phyloP scores from a whole-genome alignment of 2,888 invertebrate genomes.

The Drosophila picticornis region DNA sequence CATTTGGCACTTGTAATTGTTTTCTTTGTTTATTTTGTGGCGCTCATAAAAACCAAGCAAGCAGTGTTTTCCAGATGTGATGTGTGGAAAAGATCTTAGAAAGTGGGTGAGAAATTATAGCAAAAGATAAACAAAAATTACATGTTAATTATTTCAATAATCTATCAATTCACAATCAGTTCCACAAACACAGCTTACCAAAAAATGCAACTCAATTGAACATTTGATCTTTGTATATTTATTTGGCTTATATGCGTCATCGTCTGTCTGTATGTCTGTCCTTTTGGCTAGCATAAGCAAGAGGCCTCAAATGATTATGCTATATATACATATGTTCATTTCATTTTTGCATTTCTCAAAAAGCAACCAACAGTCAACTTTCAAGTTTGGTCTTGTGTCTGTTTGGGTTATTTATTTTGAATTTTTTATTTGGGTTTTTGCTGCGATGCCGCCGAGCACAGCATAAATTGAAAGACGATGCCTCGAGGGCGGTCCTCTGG shows the following conservation, averaged over 20 bases:
- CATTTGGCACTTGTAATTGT: conserved; percentile 61
- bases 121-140: background rate
- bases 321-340: conserved; percentile 64
- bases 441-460: conserved; percentile 29
- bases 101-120: background rate
- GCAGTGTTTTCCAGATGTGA: background rate
- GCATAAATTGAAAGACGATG: conserved; percentile 71
- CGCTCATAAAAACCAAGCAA: background rate
- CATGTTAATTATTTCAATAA: background rate
- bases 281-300: conserved; percentile 47
- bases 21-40: conserved; percentile 56
- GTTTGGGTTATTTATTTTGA: conserved; percentile 8
- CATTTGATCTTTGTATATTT: conserved; percentile 12
- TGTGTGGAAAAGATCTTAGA: background rate
- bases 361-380: conserved; percentile 21
- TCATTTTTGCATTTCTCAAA: conserved; percentile 29
- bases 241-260: conserved; percentile 1
- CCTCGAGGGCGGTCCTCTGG: conserved; percentile 48
- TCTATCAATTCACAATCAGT: background rate
- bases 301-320: conserved; percentile 47
- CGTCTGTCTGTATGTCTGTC: conserved; percentile 1
- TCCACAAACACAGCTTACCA: background rate
- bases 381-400: conserved; percentile 11
- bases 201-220: conserved; percentile 17
- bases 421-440: conserved; percentile 11